Conservation (phyloP, 2,113 vertebrate genomes). For the Chionomys nivalis region DNA sequence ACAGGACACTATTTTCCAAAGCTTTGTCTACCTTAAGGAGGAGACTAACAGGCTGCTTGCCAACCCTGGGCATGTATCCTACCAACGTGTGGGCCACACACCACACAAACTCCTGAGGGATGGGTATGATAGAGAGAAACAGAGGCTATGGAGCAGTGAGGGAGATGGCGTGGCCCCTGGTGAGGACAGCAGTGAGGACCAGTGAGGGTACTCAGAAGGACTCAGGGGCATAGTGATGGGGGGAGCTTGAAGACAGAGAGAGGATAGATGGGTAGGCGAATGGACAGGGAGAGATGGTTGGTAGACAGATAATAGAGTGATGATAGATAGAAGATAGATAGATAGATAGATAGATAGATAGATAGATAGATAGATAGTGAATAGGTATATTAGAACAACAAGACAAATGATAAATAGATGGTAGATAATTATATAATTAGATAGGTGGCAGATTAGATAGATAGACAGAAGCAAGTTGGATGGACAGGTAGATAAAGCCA, state of each 20-base stretch:
- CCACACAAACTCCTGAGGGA: background rate
- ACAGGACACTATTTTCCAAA: background rate
- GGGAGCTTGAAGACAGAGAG: rapidly evolving
- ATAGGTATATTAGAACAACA: background rate
- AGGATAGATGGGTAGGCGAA: rapidly evolving
- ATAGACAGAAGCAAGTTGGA: background rate
- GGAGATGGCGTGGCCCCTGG: no score
- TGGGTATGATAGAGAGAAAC: rapidly evolving
- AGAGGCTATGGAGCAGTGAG: no score
- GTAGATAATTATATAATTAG: background rate
- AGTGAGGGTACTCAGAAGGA: background rate
- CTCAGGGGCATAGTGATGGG: background rate
- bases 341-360: no score
- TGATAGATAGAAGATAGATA: no score
- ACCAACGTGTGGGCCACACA: background rate
- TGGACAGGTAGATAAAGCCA: rapidly evolving
- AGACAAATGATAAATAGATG: background rate
- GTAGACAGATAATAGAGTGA: rapidly evolving
- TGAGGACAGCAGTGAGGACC: background rate
- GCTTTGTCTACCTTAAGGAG: background rate
- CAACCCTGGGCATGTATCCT: rapidly evolving
- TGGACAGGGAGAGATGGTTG: background rate
- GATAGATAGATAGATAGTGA: no score
- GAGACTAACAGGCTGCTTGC: background rate
- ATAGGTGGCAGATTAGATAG: background rate